phyloP scores from a whole-genome alignment of 2,888 invertebrate species.

The Spisula solida region DNA sequence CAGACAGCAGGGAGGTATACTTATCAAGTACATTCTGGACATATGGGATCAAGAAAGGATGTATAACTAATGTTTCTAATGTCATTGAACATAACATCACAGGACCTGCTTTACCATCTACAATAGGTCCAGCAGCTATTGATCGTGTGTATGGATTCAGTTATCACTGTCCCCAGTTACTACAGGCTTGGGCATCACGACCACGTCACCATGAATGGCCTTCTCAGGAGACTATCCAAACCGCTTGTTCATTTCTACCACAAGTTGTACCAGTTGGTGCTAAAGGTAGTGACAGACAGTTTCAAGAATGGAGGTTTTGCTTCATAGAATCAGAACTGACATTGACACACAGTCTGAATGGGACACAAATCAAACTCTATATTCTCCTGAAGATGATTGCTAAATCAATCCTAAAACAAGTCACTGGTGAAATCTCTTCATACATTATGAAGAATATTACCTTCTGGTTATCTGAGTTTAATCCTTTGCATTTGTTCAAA shows the following conservation, averaged over 20 bases:
- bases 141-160: not conserved
- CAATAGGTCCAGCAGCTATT: not conserved
- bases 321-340: constrained; percentile 4
- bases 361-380: constrained; percentile 15
- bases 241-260: not conserved
- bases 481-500: not conserved
- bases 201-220: constrained; percentile 14
- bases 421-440: not conserved
- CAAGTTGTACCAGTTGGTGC: constrained; percentile 16
- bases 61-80: not conserved
- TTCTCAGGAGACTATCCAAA: not conserved
- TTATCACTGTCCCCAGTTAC: not conserved
- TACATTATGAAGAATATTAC: constrained; percentile 28
- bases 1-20: not conserved
- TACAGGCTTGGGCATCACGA: constrained; percentile 8
- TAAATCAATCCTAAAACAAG: not conserved
- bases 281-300: constrained; percentile 7
- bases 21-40: constrained; percentile 21
- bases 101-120: constrained; percentile 16
- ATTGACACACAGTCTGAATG: constrained; percentile 15
- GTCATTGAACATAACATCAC: not conserved
- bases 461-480: constrained; percentile 3
- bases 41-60: not conserved
- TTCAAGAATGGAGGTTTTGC: constrained; percentile 22
- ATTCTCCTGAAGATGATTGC: constrained; percentile 28